Percentiles rank a stretch among this genome's conserved stretches.
phyloP scores from a whole-genome alignment of 1,140 invertebrate species.

The Choristoneura fumiferana region DNA sequence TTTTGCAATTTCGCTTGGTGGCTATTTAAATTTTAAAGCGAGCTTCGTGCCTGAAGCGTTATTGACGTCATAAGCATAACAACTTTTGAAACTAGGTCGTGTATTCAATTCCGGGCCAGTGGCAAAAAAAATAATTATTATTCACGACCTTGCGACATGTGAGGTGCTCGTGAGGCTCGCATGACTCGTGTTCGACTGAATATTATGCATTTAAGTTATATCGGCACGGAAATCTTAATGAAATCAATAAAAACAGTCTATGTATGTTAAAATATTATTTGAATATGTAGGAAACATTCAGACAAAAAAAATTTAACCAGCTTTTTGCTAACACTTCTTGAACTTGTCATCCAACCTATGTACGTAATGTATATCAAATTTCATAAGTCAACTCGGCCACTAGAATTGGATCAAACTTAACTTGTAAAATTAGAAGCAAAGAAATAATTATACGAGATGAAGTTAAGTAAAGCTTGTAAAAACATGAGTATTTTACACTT shows the following conservation, averaged over 20 bases:
- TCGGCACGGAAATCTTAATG: background rate
- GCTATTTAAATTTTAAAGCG: conserved; percentile 9
- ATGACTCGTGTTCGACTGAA: conserved; percentile 21
- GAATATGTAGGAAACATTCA: too few relatives aligned
- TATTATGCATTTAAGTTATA: conserved; percentile 23
- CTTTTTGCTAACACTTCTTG: too few relatives aligned
- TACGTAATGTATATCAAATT: too few relatives aligned
- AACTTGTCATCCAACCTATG: too few relatives aligned
- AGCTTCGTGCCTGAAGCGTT: conserved; percentile 26
- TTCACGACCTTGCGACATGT: conserved; percentile 49
- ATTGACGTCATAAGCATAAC: conserved; percentile 54
- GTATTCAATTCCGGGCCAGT: conserved; percentile 49
- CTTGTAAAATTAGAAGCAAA: too few relatives aligned
- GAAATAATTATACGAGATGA: too few relatives aligned
- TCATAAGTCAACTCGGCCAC: too few relatives aligned
- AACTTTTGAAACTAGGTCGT: conserved; percentile 57
- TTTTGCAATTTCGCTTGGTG: background rate
- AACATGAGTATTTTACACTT: too few relatives aligned
- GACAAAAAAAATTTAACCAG: too few relatives aligned
- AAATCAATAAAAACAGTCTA: conserved; percentile 7
- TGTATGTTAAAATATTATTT: too few relatives aligned
- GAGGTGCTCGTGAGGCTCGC: conserved; percentile 27
- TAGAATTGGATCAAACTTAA: too few relatives aligned
- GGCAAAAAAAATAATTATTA: conserved; percentile 49
- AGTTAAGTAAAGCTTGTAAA: too few relatives aligned